Evolutionary conservation across 2,113 vertebrate genomes (phyloP).

Genomic region (Peromyscus maniculatus): DNA sequence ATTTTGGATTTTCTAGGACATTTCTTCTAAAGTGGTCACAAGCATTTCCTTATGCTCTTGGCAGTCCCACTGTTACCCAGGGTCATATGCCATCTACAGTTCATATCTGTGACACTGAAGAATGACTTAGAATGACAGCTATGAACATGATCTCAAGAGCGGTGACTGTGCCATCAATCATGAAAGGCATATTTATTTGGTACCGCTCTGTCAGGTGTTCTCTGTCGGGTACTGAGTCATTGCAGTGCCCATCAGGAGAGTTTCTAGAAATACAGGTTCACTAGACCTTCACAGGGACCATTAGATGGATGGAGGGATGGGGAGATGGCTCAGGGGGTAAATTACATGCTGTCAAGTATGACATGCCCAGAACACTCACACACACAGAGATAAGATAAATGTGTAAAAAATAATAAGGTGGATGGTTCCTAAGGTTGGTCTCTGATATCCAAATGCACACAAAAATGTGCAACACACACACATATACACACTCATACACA

Average conservation of each 20-base stretch:
- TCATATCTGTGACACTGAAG: neutral
- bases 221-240: neutral
- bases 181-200: neutral
- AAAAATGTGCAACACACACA: neutral
- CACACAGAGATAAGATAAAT: neutral
- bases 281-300: neutral
- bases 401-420: neutral
- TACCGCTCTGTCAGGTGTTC: neutral
- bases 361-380: neutral
- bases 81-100: neutral
- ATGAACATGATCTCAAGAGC: neutral
- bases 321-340: neutral
- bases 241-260: neutral
- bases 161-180: neutral
- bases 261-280: neutral
- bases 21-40: neutral
- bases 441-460: neutral
- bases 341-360: neutral
- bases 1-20: conserved; percentile 25
- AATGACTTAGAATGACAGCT: neutral
- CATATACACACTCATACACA: neutral
- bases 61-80: neutral
- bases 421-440: neutral
- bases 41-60: neutral
- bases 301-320: neutral